A percentile compares a stretch with the other conserved stretches of the same genome.
These are phyloP conservation scores for Periophthalmodon schlosseri DNA, from an alignment of 2,113 vertebrate genomes.

Conservation along the genomic window DNA sequence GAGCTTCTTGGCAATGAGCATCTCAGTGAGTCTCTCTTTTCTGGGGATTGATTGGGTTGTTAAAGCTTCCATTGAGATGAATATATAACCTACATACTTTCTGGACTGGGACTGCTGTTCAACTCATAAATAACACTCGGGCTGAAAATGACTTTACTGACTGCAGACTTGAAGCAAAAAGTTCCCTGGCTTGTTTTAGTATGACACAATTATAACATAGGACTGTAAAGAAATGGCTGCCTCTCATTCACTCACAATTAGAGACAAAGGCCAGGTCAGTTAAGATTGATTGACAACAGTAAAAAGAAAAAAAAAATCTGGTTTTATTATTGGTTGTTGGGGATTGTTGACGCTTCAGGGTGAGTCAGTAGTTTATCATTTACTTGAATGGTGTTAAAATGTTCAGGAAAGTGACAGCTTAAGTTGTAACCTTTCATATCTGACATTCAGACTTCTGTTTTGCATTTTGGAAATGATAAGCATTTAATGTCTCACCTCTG, in stretches of 20 bases:
- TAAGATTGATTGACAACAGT: background rate
- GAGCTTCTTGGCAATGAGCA: slow-evolving; percentile 28
- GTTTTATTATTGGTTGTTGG: background rate
- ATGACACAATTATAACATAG: background rate
- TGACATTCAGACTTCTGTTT: background rate
- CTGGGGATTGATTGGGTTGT: slow-evolving; percentile 34
- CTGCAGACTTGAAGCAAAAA: slow-evolving; percentile 11
- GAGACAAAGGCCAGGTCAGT: background rate
- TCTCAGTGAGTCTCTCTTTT: slow-evolving; percentile 31
- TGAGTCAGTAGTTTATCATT: background rate
- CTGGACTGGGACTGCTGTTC: slow-evolving; percentile 2
- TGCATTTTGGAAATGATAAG: slow-evolving; percentile 6
- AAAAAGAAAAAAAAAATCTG: background rate
- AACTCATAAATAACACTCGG: slow-evolving; percentile 23
- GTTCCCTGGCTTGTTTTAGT: background rate
- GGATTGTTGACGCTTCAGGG: slow-evolving; percentile 1
- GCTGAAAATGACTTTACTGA: slow-evolving; percentile 20
- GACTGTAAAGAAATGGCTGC: background rate
- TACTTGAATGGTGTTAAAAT: background rate
- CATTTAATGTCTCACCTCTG: too few relatives aligned
- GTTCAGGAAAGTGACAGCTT: background rate
- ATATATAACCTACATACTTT: slow-evolving; percentile 36
- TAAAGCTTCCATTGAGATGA: slow-evolving; percentile 42
- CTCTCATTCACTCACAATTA: background rate
- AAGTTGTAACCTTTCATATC: background rate